Percentiles rank a stretch among this genome's conserved stretches.
phyloP scores from a whole-genome alignment of 2,888 invertebrate genomes.

The Disparrhopalites patrizii region DNA sequence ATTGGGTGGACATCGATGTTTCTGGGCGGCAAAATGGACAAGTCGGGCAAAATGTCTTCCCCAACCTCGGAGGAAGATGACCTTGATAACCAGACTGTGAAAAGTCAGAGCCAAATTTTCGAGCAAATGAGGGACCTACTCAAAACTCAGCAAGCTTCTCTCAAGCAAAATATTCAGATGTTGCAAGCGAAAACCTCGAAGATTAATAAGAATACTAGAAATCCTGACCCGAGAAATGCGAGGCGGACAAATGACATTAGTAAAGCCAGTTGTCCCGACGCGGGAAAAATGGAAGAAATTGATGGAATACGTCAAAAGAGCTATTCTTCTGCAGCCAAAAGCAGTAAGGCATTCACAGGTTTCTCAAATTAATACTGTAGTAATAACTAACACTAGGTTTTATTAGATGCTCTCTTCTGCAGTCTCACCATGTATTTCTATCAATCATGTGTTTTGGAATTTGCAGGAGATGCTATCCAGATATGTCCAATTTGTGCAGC shows the following conservation, averaged over 20 bases:
- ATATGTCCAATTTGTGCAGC: conserved; percentile 47
- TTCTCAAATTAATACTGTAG: no score
- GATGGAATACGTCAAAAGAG: not conserved
- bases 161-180: conserved; percentile 44
- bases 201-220: not conserved
- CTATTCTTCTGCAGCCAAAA: conserved; percentile 13
- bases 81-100: conserved; percentile 31
- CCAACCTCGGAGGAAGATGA: conserved; percentile 8
- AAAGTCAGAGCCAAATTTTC: conserved; percentile 45
- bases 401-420: no score
- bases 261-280: not conserved
- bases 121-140: conserved; percentile 46
- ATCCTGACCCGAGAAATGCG: not conserved
- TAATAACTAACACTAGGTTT: no score
- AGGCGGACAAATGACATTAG: not conserved
- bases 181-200: conserved; percentile 38
- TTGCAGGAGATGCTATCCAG: conserved; percentile 45
- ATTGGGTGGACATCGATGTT: no score
- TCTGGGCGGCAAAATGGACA: no score
- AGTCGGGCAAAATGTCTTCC: no score
- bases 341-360: conserved; percentile 21
- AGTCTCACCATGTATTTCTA: no score
- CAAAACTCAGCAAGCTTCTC: conserved; percentile 41
- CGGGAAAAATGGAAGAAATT: not conserved
- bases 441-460: no score